Percentiles rank a stretch among this genome's conserved stretches.
Evolutionary conservation across 2,797 vertebrate genomes (phyloP).

Genomic region (Xenopus petersii): DNA sequence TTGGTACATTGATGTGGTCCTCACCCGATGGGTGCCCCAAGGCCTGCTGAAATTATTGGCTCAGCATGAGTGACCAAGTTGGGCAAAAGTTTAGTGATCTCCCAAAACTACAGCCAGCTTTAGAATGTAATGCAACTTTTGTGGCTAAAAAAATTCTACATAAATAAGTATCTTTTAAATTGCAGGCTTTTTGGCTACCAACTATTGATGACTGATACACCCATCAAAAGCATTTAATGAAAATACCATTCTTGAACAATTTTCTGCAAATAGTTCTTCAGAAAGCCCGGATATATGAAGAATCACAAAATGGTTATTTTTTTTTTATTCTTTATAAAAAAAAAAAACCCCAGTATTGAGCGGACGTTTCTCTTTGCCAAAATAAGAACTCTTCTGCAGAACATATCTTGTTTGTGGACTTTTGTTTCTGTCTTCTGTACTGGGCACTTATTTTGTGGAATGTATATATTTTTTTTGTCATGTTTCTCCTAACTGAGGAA

Average conservation of each 20-base stretch:
- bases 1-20: no score
- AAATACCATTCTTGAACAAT: no score
- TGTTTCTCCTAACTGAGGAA: not conserved
- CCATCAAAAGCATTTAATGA: not conserved
- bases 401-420: no score
- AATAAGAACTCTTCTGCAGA: not conserved
- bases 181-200: slow-evolving; percentile 96
- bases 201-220: slow-evolving; percentile 87
- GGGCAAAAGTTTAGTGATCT: no score
- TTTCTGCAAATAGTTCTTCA: slow-evolving; percentile 42
- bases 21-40: no score
- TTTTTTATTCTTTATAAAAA: not conserved
- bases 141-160: no score
- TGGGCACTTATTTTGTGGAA: not conserved
- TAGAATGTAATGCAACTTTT: no score
- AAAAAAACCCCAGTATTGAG: slow-evolving; percentile 42
- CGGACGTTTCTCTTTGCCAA: slow-evolving; percentile 4
- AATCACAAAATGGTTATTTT: slow-evolving; percentile 29
- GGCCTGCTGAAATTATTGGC: no score
- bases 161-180: slow-evolving; percentile 10
- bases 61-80: no score
- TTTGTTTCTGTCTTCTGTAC: no score
- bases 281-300: slow-evolving; percentile 15
- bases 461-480: not conserved
- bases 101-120: no score